A percentile compares a stretch with the other conserved stretches of the same genome.
These are phyloP conservation scores for Hypotaenidia okinawae DNA, from an alignment of 2,797 vertebrate genomes.

Conservation along the genomic window DNA sequence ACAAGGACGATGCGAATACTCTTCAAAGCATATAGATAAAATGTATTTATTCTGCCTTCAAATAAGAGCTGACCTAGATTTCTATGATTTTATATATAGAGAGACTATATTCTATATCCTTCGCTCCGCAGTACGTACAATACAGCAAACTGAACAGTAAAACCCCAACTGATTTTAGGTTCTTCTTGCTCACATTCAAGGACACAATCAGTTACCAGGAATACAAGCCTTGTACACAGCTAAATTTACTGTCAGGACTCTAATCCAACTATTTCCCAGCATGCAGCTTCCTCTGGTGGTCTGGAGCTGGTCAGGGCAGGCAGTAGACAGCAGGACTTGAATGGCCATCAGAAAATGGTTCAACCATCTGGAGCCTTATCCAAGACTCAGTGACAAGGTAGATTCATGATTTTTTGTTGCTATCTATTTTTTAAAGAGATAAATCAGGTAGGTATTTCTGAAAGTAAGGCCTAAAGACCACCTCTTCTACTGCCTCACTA, in stretches of 20 bases:
- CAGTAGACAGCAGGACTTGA: not conserved
- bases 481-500: not conserved
- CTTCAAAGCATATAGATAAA: not conserved
- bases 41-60: not conserved
- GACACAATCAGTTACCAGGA: not conserved
- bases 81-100: not conserved
- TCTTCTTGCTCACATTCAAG: not conserved
- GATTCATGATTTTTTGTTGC: not conserved
- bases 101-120: not conserved
- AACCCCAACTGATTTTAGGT: not conserved
- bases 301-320: not conserved
- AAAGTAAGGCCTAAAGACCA: not conserved
- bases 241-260: not conserved
- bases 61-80: not conserved
- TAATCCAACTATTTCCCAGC: not conserved
- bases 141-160: not conserved
- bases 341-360: not conserved
- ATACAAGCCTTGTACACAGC: not conserved
- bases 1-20: not conserved
- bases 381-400: fast-evolving
- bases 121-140: not conserved
- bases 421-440: not conserved
- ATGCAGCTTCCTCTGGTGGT: not conserved
- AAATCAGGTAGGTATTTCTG: not conserved
- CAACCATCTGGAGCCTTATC: not conserved